These are phyloP conservation scores for Stegostoma tigrinum DNA, from an alignment of 2,113 vertebrate species.

Conservation along the genomic window DNA sequence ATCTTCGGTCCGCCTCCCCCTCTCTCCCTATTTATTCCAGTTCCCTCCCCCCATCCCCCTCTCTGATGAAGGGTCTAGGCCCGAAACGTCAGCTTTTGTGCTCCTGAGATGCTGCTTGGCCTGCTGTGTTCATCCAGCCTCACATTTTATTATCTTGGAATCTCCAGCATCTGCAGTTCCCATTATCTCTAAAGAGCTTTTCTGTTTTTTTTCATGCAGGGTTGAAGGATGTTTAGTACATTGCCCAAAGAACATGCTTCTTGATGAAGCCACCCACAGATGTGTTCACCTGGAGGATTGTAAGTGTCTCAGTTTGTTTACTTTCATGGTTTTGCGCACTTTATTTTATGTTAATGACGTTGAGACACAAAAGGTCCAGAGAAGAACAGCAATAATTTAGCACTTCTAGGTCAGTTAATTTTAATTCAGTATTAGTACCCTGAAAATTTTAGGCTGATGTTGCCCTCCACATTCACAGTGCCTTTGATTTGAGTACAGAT, in stretches of 20 bases:
- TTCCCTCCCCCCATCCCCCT: too few relatives aligned
- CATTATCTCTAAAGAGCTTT: not conserved
- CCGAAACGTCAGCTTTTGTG: too few relatives aligned
- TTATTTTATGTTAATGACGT: not conserved
- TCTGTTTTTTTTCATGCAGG: conserved; percentile 52
- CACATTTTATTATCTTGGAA: too few relatives aligned
- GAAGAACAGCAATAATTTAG: not conserved
- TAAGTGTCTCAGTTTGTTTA: conserved; percentile 57
- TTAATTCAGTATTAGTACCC: not conserved
- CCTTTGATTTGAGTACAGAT: not conserved
- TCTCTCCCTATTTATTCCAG: too few relatives aligned
- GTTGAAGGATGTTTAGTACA: conserved; percentile 93
- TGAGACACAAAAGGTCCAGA: not conserved
- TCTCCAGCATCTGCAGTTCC: too few relatives aligned
- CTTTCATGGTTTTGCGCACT: not conserved
- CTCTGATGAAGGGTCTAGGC: too few relatives aligned
- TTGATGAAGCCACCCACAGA: conserved; percentile 88
- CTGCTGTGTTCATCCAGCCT: too few relatives aligned
- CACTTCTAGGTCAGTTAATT: not conserved
- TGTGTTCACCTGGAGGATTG: conserved; percentile 92
- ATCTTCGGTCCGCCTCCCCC: too few relatives aligned
- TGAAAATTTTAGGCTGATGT: not conserved
- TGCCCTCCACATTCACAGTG: not conserved
- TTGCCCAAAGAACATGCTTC: conserved; percentile 86
- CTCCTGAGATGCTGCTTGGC: too few relatives aligned